Base-by-base conservation (phyloP, 2,888 invertebrate species). In the Cancer borealis region DNA sequence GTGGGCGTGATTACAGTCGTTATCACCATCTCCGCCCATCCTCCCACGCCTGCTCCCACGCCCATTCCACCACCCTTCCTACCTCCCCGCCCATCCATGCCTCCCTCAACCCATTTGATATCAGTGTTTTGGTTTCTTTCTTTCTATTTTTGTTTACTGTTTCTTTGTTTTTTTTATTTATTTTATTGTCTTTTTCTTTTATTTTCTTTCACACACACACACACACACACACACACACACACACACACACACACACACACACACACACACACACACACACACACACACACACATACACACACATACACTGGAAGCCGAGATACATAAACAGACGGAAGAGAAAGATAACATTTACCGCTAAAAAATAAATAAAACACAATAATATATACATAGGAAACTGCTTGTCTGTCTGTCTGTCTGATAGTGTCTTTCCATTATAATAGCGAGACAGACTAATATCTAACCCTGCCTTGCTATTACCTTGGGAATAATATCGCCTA, bases 21-120 rank as follows among this genome's bases (percentile, higher is more conserved):
- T 79, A 79, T 79, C 79, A 79, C 79, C 79, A 30, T 79, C 30
- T 79, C 79, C 79, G 30, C 26, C 26, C 79, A 79, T 79, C 79
- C 79, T 79, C 79, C 79, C 79, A 79, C 79, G 30, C 79, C 14
- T 30, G 30, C 79, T 79, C 79, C 79, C 79, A 79, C 79, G 79
- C 79, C 79, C 79, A 79, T 79, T 79, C 12, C 30, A 30, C 30
- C 79, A 79, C 79, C 26, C 79, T 30, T 30, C 10, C 79, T 12
- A 8, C 26, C 79, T 30, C 79, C 26, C 79, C 6, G 6, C 26
- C 30, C 5, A 26, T 2, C 79, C 79, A 26, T 30, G 12, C 79
- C 66, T 21, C n/a, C 66, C n/a, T 66, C 14, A n/a, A 21, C n/a
- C 66, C 3, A n/a, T 8, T 66, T 66, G 14, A 66, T 66, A n/a